phyloP scores from a whole-genome alignment of 2,888 invertebrate genomes.

The Coelopa pilipes region DNA sequence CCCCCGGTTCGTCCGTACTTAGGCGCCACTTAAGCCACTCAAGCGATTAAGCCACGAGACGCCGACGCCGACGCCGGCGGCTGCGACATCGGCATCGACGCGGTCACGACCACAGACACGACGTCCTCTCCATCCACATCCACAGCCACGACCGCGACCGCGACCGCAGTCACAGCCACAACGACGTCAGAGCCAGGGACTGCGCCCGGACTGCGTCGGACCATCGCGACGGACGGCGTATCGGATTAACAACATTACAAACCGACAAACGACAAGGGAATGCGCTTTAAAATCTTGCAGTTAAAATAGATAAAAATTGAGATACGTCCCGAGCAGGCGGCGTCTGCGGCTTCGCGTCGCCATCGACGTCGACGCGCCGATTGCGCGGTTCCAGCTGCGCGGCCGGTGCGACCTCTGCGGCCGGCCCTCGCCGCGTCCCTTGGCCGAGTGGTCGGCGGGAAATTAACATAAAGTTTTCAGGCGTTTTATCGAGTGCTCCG shows the following conservation, averaged over 20 bases:
- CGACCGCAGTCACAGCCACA: no score
- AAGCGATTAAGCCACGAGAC: slow-evolving; percentile 50
- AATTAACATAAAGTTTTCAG: no score
- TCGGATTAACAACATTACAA: slow-evolving; percentile 47
- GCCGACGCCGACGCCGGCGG: background rate
- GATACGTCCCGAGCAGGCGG: slow-evolving; percentile 16
- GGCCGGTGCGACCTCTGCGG: background rate
- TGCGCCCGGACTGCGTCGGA: background rate
- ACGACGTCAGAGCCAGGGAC: no score
- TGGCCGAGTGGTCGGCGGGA: no score
- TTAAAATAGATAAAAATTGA: slow-evolving; percentile 60
- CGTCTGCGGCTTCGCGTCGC: background rate
- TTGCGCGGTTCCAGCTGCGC: background rate
- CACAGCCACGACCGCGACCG: no score
- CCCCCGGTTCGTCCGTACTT: slow-evolving; percentile 40
- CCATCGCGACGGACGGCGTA: slow-evolving; percentile 11
- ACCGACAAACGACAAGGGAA: slow-evolving; percentile 64
- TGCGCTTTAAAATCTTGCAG: slow-evolving; percentile 63
- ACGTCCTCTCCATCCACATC: no score
- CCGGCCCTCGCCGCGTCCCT: no score
- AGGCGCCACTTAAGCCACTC: slow-evolving; percentile 62
- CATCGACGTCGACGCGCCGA: background rate
- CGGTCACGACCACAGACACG: no score
- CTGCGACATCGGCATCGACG: slow-evolving; percentile 8
- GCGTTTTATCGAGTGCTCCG: no score